Base-by-base conservation (phyloP, 2,113 vertebrate species). In the Nycticorax nycticorax region DNA sequence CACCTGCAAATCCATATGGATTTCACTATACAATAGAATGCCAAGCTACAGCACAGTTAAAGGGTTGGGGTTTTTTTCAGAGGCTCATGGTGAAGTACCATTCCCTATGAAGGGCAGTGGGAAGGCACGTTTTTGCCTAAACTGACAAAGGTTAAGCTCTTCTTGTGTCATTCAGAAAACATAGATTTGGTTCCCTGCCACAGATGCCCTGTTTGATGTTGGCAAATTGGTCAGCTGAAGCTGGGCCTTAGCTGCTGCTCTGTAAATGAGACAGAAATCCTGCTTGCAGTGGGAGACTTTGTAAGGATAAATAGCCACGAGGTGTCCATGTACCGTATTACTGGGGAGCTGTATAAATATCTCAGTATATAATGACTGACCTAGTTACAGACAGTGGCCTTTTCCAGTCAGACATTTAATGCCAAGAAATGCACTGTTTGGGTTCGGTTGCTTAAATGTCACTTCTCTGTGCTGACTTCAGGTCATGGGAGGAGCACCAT, bases 261-360 rank as follows among this genome's bases (percentile, higher is more conserved):
- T 82, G 48, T 60, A 86, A 85, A 86, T 66, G 62, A 81, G 72
- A 62, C 39, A 82, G 45, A 93, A 62, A 69, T 50, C 62, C 39
- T 89, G 35, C 62, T 82, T 75, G 69, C 62, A 89, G 35, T 22
- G 39, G 28, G 57, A 93, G 66, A 62, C 20, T 83, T 83, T 90
- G 17, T 86, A 90, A 79, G 47, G 88, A 71, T 75, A 91, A 91
- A 85, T 76, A 96, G 68, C 92, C 75, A 80, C 0, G 8, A 94
- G 88, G 55, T 85, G 32, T 55, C 88, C 78, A 39, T 57, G 68
- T 92, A 73, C 89, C 33, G 21, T 94, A 41, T 75, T 95, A 73
- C 82, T 88, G 59, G 45, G 55, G 50, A 94, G 67, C 67, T 94
- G 72, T 92, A 96, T 93, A 95, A 96, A 96, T 97, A 96, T 95